Evolutionary conservation across 1,140 invertebrate species (phyloP), one percentile per base, ranked within the genome.

Genomic region (Helicorthomorpha holstii): DNA sequence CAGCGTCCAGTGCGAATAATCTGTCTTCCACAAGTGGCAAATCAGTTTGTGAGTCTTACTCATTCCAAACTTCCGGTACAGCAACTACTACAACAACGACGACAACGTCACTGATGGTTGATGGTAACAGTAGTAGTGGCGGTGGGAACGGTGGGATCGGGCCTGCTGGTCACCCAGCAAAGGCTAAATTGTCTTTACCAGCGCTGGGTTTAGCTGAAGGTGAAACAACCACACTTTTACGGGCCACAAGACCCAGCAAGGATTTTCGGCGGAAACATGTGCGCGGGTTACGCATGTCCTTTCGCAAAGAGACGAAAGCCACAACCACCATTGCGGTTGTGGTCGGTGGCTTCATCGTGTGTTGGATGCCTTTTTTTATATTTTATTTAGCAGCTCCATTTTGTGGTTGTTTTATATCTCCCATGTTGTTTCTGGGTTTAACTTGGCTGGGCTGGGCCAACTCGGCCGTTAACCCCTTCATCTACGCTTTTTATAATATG

Each of bases 371-470:
- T 4, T 90, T 91, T 66, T 95, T 94, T 66, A 73, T 86, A 0
- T 79, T 85, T 41, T 92, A 92, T 61, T 65, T 92, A 4, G 68
- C 84, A 1, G 83, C 80, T 10, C 82, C 85, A 1, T 88, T 88
- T 60, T 50, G 55, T 47, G 67, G 57, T 2, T 72, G 74, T 41
- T 71, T 75, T 1, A 69, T 78, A 10, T 64, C 67, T 7, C 49
- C 68, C 7, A 54, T 67, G 21, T 68, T 88, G 10, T 87, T 88
- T 77, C 76, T 76, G 38, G 76, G 84, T 54, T 68, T 92, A 44
- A 90, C 85, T 0, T 95, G 90, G 90, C 72, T 93, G 41, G 90
- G 81, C 2, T 93, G 91, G 82, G 78, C 90, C 48, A 95, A 94
- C 66, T 91, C 87, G 3, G 82, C 82, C 1, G 84, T 88, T 47